Evolutionary conservation across 2,113 vertebrate genomes (phyloP), one percentile per base, ranked within the genome.

Genomic region (Alligator sinensis): DNA sequence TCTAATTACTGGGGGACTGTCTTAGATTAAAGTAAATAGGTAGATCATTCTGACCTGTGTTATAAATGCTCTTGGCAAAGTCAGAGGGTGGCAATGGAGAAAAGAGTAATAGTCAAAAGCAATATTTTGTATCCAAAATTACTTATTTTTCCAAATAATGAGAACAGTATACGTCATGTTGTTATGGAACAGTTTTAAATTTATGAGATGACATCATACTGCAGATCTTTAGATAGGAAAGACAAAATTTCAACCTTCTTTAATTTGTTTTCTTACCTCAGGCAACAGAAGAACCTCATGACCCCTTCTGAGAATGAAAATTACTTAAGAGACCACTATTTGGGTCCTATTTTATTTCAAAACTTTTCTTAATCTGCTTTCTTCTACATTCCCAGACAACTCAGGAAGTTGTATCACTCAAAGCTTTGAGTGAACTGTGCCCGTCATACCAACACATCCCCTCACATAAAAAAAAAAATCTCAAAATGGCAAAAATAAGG

Each of bases 261-360:
- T n/a, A 66, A 96, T 82, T 55, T 80, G 13, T 17, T 38, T 79
- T 88, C 62, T 96, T 88, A 95, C 79, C 55, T 24, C 59, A 62
- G 77, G 34, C 47, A 93, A 92, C 61, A 55, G 14, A 93, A 66
- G 15, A 62, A 58, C 27, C 76, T 90, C 91, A 54, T 80, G 55
- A 72, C 19, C n/a, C 87, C 82, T 24, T 1, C 5, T 4, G 0
- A 74, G 25, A 54, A 30, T 3, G 4, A 89, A 14, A 1, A 1
- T 24, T 88, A 30, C 27, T 47, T 54, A 28, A 84, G 70, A 68
- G 82, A 27, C 30, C 75, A 63, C 38, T 24, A n/a, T 11, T 22
- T 30, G 57, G 58, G 21, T 54, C 64, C 63, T 21, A 82, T 63
- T 11, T 38, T 24, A 11, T 22, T 34, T 5, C 6, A 8, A 0